These are phyloP conservation scores for Otocyon megalotis DNA, from an alignment of 2,113 vertebrate genomes.

Conservation along the genomic window DNA sequence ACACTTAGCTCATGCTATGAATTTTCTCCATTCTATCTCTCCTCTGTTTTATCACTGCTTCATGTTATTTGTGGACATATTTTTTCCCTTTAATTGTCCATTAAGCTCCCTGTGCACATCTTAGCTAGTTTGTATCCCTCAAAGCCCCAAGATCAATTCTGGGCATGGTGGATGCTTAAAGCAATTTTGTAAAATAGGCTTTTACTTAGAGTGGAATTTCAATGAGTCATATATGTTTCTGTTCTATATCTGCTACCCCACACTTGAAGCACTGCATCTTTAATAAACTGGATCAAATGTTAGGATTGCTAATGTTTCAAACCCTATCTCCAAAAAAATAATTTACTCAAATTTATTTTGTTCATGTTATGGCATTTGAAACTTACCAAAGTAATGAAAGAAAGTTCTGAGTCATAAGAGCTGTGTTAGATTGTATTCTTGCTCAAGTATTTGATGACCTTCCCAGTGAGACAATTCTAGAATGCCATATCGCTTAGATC, in stretches of 20 bases:
- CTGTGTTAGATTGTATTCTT: neutral
- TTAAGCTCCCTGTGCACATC: neutral
- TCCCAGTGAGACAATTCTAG: neutral
- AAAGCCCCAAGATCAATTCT: neutral
- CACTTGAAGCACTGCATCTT: neutral
- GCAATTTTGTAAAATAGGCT: constrained; percentile 4
- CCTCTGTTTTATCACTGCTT: neutral
- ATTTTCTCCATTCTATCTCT: neutral
- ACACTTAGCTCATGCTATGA: neutral
- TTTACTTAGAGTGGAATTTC: constrained; percentile 37
- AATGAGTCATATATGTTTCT: neutral
- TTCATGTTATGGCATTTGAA: constrained; percentile 35
- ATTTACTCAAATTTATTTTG: constrained; percentile 9
- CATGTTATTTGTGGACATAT: neutral
- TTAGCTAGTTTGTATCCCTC: neutral
- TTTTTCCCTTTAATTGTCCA: neutral
- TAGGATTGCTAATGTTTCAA: constrained; percentile 31
- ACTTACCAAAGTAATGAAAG: neutral
- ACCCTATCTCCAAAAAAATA: neutral
- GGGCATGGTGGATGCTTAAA: neutral
- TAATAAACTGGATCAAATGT: constrained; percentile 17
- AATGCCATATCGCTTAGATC: neutral
- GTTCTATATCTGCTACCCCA: neutral
- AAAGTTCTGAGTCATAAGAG: constrained; percentile 15
- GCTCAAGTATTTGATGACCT: constrained; percentile 19